phyloP scores from a whole-genome alignment of 2,888 invertebrate species.

The Acronicta leporina region DNA sequence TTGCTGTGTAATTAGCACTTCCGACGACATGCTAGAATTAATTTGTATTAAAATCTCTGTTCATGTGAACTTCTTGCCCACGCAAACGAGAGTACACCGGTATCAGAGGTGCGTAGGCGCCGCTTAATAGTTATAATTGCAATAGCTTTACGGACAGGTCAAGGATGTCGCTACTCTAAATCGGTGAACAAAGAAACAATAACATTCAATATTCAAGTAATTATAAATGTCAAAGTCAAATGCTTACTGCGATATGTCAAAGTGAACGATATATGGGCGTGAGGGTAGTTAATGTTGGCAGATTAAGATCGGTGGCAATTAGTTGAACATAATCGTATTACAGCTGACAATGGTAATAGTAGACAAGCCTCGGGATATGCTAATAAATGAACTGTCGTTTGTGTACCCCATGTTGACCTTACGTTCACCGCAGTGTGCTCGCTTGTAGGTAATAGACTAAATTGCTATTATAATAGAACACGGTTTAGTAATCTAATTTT shows the following conservation, averaged over 20 bases:
- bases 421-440: conserved; percentile 69
- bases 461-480: conserved; percentile 45
- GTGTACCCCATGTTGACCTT: conserved; percentile 69
- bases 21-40: conserved; percentile 57
- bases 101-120: conserved; percentile 59
- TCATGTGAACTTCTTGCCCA: conserved; percentile 50
- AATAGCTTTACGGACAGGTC: conserved; percentile 68
- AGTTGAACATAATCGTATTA: conserved; percentile 70
- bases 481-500: conserved; percentile 37
- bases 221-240: conserved; percentile 74
- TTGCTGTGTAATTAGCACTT: conserved; percentile 58
- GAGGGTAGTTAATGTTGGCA: conserved; percentile 54
- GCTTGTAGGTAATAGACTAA: conserved; percentile 46
- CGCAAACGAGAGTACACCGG: conserved; percentile 53
- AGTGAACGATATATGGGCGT: conserved; percentile 61
- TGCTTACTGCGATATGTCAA: conserved; percentile 60
- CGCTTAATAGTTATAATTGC: conserved; percentile 58
- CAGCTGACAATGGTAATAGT: conserved; percentile 66
- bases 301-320: conserved; percentile 73
- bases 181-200: conserved; percentile 69
- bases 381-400: conserved; percentile 73
- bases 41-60: conserved; percentile 49
- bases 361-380: conserved; percentile 59
- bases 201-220: conserved; percentile 67
- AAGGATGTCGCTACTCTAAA: conserved; percentile 67